Evolutionary conservation across 2,797 vertebrate genomes (phyloP), one percentile per base, ranked within the genome.

Genomic region (Enteromius mattozi): DNA sequence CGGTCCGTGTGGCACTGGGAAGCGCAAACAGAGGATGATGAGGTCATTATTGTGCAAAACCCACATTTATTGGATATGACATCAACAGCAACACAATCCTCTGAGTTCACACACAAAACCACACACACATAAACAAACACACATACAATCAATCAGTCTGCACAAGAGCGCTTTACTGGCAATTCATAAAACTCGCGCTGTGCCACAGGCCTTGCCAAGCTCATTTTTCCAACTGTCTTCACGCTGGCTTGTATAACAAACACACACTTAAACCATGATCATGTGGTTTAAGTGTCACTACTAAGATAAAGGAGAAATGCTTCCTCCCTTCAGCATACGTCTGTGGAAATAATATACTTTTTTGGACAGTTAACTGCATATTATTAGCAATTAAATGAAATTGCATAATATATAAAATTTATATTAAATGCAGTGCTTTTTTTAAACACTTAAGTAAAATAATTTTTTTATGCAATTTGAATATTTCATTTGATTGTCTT

Each of bases 41-140:
- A 89, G 82, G 80, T 91, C 85, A 91, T 83, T 70, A 90, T 89
- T 83, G 87, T 86, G 88, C 89, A 91, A 91, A 93, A 91, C 78
- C 80, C 88, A 90, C 86, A 89, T 90, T 91, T 91, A 88, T 80
- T 75, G 84, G 76, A 82, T 81, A 85, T 87, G 86, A 89, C 80
- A 85, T 82, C 86, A 83, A 80, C 33, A 37, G 83, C 78, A 81
- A 84, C 54, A 66, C 74, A 79, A 87, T 88, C 61, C 88, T 84
- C 78, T 40, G 68, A 59, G n/a, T 65, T 47, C 65, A 84, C 65
- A 21, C 83, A 80, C 82, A 24, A 79, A 80, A 51, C 54, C 69
- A 45, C 65, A 82, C 68, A 88, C 79, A 83, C 37, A 78, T 61
- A 83, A 6, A 80, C 71, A 86, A 4, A 86, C 65, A 80, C 56